Conservation (phyloP, 1,140 invertebrate species). For the Onthophagus taurus region DNA sequence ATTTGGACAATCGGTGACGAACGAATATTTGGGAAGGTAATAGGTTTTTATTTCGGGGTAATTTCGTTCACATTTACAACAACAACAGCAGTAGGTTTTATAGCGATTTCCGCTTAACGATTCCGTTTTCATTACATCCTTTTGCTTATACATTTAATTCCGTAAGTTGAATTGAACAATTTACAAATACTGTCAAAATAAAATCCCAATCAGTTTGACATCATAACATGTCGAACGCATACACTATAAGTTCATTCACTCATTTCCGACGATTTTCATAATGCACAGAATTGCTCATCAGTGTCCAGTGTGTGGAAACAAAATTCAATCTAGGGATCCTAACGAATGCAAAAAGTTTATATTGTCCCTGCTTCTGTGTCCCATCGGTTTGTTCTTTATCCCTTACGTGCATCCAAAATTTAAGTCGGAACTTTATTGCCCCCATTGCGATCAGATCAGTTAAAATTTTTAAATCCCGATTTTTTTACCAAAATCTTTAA, state of each 20-base stretch:
- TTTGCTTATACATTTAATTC: neutral
- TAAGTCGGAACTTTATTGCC: conserved; percentile 11
- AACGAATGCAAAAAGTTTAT: conserved; percentile 11
- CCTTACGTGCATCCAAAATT: conserved; percentile 15
- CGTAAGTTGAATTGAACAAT: neutral
- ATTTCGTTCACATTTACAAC: conserved; percentile 2
- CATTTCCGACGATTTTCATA: neutral
- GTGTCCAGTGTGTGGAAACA: conserved; percentile 6
- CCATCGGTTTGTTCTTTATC: conserved; percentile 15
- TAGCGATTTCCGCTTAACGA: neutral
- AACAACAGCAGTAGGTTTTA: conserved; percentile 5
- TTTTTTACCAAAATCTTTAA: neutral
- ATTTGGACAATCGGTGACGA: conserved; percentile 4
- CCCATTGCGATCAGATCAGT: conserved; percentile 9
- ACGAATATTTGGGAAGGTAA: neutral
- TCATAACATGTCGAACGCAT: neutral
- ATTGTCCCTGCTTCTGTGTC: conserved; percentile 14
- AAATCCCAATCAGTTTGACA: neutral
- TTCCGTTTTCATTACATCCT: conserved; percentile 3
- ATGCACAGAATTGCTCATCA: conserved; percentile 5
- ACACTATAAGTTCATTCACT: neutral
- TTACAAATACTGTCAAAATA: neutral
- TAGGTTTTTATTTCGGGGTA: conserved; percentile 3
- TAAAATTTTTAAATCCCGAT: neutral
- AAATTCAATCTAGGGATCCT: conserved; percentile 2